Evolutionary conservation across 2,888 invertebrate species (phyloP).

Genomic region (Trichogramma evanescens): DNA sequence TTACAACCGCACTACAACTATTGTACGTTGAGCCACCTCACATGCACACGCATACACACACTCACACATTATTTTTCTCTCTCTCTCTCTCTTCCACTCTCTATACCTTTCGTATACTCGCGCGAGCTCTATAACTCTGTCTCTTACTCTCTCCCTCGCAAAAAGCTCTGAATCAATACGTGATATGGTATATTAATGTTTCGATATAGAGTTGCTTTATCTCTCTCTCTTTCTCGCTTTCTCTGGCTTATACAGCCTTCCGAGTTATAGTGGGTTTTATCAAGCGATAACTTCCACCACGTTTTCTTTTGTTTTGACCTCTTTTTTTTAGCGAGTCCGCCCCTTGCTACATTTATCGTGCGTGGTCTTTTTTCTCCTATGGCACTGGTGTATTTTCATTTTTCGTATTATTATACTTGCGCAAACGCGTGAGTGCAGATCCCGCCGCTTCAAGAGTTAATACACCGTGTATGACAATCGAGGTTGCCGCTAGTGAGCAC

Average conservation of each 20-base stretch:
- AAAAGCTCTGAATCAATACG: slow-evolving; percentile 22
- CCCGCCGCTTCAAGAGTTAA: no score
- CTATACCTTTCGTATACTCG: neutral
- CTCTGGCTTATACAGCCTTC: neutral
- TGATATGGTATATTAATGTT: slow-evolving; percentile 22
- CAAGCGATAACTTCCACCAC: slow-evolving; percentile 5
- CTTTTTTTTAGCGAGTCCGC: neutral
- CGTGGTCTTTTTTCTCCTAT: no score
- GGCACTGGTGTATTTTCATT: no score
- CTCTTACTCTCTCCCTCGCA: slow-evolving; percentile 7
- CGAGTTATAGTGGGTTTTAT: neutral
- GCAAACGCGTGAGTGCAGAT: no score
- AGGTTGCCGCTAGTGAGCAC: no score
- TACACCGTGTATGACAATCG: no score
- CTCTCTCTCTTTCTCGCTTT: neutral
- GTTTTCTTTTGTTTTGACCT: neutral
- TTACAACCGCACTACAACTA: no score
- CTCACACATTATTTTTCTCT: neutral
- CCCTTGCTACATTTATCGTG: neutral
- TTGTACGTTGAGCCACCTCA: neutral
- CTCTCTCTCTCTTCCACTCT: neutral
- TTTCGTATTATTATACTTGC: no score
- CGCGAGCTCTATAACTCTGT: neutral
- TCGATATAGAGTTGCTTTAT: slow-evolving; percentile 15
- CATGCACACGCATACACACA: neutral